Percentiles rank a stretch among this genome's conserved stretches.
Conservation (phyloP, 2,888 invertebrate species). For the Macrophya alboannulata region DNA sequence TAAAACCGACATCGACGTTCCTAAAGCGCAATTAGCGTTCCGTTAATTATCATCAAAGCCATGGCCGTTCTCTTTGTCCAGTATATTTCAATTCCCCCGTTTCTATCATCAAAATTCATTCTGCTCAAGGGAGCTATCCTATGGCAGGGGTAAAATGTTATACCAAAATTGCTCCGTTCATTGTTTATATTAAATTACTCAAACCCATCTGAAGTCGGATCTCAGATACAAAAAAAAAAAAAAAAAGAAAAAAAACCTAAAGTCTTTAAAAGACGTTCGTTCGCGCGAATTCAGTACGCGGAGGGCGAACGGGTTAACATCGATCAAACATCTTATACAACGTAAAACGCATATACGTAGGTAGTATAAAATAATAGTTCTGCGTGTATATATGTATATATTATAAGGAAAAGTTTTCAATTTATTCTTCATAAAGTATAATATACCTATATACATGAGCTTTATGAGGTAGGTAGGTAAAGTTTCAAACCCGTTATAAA, state of each 20-base stretch:
- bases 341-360: background rate
- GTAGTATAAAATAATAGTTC: no score
- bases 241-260: no score
- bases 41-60: slow-evolving; percentile 35
- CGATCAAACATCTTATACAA: slow-evolving; percentile 18
- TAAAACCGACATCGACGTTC: background rate
- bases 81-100: background rate
- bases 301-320: background rate
- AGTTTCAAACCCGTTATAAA: background rate
- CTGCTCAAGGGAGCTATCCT: background rate
- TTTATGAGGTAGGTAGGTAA: no score
- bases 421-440: background rate
- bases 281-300: background rate
- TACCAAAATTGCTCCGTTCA: background rate
- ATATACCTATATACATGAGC: no score
- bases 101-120: background rate
- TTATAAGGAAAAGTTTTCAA: background rate
- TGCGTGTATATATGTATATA: background rate
- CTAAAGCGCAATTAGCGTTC: slow-evolving; percentile 24
- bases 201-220: background rate
- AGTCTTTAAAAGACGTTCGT: background rate
- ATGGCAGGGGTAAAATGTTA: background rate
- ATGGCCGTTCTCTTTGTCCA: background rate
- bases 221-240: background rate
- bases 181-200: slow-evolving; percentile 1